phyloP scores from a whole-genome alignment of 1,140 invertebrate genomes.

The Oedothorax gibbosus region DNA sequence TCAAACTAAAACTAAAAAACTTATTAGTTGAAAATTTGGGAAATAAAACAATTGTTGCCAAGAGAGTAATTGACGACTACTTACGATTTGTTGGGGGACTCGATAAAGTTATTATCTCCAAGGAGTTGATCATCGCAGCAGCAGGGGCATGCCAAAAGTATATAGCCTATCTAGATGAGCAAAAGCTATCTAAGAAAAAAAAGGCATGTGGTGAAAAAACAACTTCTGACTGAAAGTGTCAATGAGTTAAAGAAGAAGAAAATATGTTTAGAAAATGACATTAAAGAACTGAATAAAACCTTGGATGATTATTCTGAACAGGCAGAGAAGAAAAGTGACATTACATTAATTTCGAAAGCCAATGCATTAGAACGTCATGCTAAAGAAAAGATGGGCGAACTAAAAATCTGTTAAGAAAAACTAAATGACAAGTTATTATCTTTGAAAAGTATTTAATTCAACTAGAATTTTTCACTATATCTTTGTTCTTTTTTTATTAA shows the following conservation, averaged over 20 bases:
- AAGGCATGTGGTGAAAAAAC: not conserved
- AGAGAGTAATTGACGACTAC: constrained; percentile 3
- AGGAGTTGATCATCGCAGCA: not conserved
- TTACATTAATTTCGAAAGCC: not conserved
- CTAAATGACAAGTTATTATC: not conserved
- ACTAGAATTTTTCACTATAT: too few species aligned
- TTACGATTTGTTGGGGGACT: constrained; percentile 6
- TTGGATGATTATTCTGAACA: not conserved
- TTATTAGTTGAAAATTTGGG: too few species aligned
- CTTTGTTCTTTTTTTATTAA: too few species aligned
- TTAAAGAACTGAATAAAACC: not conserved
- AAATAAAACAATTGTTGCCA: constrained; percentile 7
- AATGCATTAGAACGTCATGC: not conserved
- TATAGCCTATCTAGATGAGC: constrained; percentile 16
- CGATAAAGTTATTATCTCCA: not conserved
- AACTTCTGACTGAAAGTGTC: not conserved
- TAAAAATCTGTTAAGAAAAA: not conserved
- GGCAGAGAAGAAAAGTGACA: not conserved
- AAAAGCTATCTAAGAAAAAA: not conserved
- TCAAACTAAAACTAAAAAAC: too few species aligned
- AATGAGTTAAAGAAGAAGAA: constrained; percentile 15
- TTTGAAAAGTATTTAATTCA: not conserved
- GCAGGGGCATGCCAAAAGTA: not conserved
- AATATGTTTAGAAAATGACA: constrained; percentile 1
- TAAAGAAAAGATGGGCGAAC: not conserved